Evolutionary conservation across 2,113 vertebrate species (phyloP).

Genomic region (Lota lota): DNA sequence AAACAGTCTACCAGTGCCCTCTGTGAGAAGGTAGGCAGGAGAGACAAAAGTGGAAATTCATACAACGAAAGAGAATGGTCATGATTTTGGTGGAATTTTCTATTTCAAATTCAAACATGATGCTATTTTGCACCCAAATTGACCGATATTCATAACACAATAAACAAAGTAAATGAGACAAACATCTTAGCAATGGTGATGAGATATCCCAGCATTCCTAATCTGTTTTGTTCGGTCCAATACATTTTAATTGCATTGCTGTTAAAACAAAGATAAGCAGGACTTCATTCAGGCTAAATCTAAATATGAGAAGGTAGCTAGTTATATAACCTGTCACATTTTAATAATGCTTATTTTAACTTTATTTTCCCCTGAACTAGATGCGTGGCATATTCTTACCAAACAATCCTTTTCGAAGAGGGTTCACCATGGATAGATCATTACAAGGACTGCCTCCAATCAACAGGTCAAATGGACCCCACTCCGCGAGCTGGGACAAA

Average conservation of each 20-base stretch:
- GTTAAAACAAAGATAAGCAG: background rate
- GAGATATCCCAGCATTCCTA: background rate
- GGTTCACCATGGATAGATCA: slow-evolving; percentile 86
- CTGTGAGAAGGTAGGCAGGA: slow-evolving; percentile 54
- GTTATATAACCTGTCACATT: no score
- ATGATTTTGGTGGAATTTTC: background rate
- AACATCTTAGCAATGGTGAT: background rate
- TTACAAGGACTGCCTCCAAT: slow-evolving; percentile 95
- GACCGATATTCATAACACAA: no score
- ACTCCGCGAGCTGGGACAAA: slow-evolving; percentile 83
- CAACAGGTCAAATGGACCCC: slow-evolving; percentile 94
- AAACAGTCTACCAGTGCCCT: slow-evolving; percentile 91
- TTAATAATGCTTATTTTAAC: background rate
- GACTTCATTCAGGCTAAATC: no score
- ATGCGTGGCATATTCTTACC: slow-evolving; percentile 64
- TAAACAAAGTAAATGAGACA: no score
- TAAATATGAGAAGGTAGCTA: no score
- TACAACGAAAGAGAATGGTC: no score
- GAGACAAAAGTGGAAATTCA: background rate
- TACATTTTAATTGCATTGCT: no score
- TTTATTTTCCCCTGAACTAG: background rate
- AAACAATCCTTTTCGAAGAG: slow-evolving; percentile 87
- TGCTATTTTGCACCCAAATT: no score
- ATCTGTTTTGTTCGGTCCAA: no score
- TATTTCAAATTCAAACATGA: no score